These are phyloP conservation scores for Elaeidobius kamerunicus DNA, from an alignment of 2,888 invertebrate species.

Conservation along the genomic window DNA sequence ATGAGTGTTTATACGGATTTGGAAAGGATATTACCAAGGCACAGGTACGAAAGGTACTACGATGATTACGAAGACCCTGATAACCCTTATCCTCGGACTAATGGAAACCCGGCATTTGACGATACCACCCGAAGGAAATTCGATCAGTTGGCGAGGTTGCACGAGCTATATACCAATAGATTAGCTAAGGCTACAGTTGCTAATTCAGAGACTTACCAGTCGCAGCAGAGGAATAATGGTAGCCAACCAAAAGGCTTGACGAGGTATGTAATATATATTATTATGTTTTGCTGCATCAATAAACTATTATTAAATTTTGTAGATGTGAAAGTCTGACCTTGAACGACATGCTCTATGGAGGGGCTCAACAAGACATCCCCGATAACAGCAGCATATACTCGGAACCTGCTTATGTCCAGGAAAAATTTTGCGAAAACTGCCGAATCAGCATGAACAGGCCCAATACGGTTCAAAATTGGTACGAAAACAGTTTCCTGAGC, in stretches of 20 bases:
- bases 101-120: constrained; percentile 41
- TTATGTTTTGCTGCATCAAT: neutral
- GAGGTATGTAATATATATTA: no score
- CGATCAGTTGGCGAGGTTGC: constrained; percentile 76
- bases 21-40: constrained; percentile 62
- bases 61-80: constrained; percentile 55
- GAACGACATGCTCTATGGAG: constrained; percentile 65
- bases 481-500: constrained; percentile 54
- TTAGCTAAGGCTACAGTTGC: constrained; percentile 71
- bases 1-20: constrained; percentile 64
- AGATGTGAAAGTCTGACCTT: constrained; percentile 69
- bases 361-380: constrained; percentile 43
- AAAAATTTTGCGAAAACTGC: constrained; percentile 74
- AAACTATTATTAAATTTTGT: neutral
- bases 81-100: constrained; percentile 42
- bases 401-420: constrained; percentile 76
- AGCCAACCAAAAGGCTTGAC: constrained; percentile 51
- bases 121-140: constrained; percentile 58
- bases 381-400: constrained; percentile 82
- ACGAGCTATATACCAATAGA: constrained; percentile 78
- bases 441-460: constrained; percentile 68
- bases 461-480: constrained; percentile 65
- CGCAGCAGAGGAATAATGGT: constrained; percentile 44
- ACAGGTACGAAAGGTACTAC: constrained; percentile 58
- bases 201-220: constrained; percentile 60